These are phyloP conservation scores for Steatocranus sp. DNA, from an alignment of 2,797 vertebrate genomes.

Conservation along the genomic window DNA sequence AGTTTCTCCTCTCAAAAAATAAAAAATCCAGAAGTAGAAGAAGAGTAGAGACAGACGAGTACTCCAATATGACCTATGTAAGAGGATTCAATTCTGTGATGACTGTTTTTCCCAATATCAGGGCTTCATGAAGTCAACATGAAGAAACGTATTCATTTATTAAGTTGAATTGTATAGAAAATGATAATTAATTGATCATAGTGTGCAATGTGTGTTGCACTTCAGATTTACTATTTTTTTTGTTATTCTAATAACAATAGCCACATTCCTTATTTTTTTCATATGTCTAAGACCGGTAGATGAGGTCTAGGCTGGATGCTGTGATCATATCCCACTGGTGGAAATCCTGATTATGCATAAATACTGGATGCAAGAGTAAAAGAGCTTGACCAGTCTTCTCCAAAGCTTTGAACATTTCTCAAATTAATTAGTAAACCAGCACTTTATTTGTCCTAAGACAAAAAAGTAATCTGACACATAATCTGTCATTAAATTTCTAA, in stretches of 20 bases:
- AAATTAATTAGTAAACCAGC: not conserved
- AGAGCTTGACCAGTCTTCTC: not conserved
- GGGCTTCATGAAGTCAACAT: not conserved
- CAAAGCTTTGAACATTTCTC: not conserved
- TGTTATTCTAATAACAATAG: not conserved
- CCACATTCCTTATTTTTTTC: rapidly evolving
- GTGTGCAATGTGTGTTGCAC: not conserved
- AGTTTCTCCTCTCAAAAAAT: not conserved
- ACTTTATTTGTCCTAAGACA: not conserved
- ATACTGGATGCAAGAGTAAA: not conserved
- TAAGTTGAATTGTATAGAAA: not conserved
- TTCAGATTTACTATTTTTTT: not conserved
- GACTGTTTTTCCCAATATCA: not conserved
- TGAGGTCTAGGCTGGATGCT: not conserved
- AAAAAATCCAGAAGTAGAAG: not conserved
- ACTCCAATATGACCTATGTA: not conserved
- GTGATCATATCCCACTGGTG: rapidly evolving
- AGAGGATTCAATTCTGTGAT: not conserved
- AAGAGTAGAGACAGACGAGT: no score
- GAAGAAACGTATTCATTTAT: not conserved
- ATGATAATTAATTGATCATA: not conserved
- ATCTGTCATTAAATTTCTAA: not conserved
- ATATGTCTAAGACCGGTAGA: rapidly evolving
- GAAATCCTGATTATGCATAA: not conserved
- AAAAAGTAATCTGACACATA: not conserved